Base-by-base conservation (phyloP, 2,797 vertebrate genomes). In the Nannoperca australis region DNA sequence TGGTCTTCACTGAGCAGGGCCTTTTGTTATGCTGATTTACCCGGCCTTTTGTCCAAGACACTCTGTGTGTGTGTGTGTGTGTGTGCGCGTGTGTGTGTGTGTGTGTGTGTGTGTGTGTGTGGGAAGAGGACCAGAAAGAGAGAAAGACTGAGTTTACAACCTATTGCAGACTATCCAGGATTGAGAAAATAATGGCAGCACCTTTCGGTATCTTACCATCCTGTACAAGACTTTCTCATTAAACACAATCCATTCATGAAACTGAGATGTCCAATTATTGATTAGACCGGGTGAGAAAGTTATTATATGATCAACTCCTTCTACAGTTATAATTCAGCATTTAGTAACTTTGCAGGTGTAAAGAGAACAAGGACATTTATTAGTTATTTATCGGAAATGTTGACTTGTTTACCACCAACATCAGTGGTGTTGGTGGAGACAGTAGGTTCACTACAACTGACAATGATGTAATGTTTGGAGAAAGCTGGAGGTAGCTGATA, bases 21-120 rank as follows among this genome's bases (percentile, higher is more conserved):
- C 95, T 94, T 96, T 98, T 97, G 95, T 97, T 95, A 96, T 96
- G 96, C 93, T 95, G 95, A 97, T 97, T 90, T 90, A 81, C 91
- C 85, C 82, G 4, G 89, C 65, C 93, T 92, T 96, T 96, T 95
- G 93, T 95, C 86, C 77, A 65, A 78, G 76, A 86, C 64, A 55
- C 82, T 81, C 68, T 77, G 84, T 61, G 67, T 47, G 64, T 59
- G 54, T 70, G 73, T 54, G 78, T 30, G 81, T 51, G 69, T 51
- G 68, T 49, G 51, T n/a, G 47, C 24, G 60, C 42, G 85, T 61
- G 67, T 47, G 64, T 55, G 54, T 70, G 73, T 50, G 78, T 32
- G 81, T 56, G 66, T 50, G 78, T 32, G 81, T 56, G 65, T 56
- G 73, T 44, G 56, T 67, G 63, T 44, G 64, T 55, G 64, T 8